Percentiles rank a stretch among this genome's conserved stretches.
Evolutionary conservation across 2,888 invertebrate species (phyloP).

Genomic region (Athalia circularis): DNA sequence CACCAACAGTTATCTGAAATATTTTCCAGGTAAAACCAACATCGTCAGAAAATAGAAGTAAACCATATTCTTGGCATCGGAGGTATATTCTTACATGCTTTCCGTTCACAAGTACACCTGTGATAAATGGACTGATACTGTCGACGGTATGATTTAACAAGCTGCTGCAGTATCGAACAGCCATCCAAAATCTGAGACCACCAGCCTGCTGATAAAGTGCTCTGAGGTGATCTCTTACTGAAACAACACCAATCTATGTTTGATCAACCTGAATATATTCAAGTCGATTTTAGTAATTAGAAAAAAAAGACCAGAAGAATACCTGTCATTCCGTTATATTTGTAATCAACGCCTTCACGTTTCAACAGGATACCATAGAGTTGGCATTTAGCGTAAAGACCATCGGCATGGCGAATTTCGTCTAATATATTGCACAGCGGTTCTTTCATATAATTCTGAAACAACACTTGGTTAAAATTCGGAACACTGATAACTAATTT

Average conservation of each 20-base stretch:
- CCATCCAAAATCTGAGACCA: constrained; percentile 91
- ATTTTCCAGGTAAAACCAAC: background rate
- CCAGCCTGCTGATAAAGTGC: constrained; percentile 89
- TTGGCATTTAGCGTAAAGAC: constrained; percentile 88
- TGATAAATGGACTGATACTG: constrained; percentile 98
- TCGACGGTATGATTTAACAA: constrained; percentile 96
- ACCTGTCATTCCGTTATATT: constrained; percentile 78
- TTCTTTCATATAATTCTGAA: constrained; percentile 70
- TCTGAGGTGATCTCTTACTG: constrained; percentile 83
- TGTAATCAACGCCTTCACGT: constrained; percentile 87
- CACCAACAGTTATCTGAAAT: constrained; percentile 90
- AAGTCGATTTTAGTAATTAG: constrained; percentile 60
- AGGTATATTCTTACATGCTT: constrained; percentile 84
- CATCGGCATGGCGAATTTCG: constrained; percentile 81
- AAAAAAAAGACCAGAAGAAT: constrained; percentile 41
- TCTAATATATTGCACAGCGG: constrained; percentile 86
- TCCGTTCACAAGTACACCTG: constrained; percentile 97
- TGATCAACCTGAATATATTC: constrained; percentile 63
- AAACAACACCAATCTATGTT: constrained; percentile 58
- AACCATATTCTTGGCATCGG: constrained; percentile 9
- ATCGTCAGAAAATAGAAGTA: too few relatives aligned
- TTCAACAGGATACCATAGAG: constrained; percentile 88
- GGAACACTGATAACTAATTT: background rate
- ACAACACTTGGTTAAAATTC: background rate
- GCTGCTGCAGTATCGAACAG: constrained; percentile 96